Evolutionary conservation across 2,888 invertebrate genomes (phyloP).

Genomic region (Diploptera punctata): DNA sequence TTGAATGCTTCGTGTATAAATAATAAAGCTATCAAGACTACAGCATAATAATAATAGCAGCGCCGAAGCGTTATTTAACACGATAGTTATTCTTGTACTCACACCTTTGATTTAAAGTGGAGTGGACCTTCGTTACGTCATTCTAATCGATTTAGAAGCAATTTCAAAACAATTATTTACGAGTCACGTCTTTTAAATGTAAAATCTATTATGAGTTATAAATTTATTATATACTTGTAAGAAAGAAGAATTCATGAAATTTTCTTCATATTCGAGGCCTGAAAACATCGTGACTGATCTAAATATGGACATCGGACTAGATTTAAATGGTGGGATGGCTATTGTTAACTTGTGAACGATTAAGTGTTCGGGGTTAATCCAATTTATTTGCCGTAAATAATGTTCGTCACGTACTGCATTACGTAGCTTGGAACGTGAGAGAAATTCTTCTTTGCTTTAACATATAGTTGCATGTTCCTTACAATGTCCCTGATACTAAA

Average conservation of each 20-base stretch:
- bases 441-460: background rate
- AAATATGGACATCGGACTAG: background rate
- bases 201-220: background rate
- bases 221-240: background rate
- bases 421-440: background rate
- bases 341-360: background rate
- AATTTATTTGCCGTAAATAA: background rate
- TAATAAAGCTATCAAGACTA: too few species aligned
- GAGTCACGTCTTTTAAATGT: background rate
- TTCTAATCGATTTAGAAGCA: background rate
- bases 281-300: background rate
- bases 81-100: too few species aligned
- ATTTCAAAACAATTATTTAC: background rate
- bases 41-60: too few species aligned
- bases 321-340: background rate
- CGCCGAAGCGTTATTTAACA: too few species aligned
- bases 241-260: background rate
- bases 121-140: too few species aligned
- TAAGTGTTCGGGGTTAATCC: background rate
- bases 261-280: background rate
- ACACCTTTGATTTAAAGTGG: too few species aligned
- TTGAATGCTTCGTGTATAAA: too few species aligned
- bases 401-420: background rate
- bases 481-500: background rate
- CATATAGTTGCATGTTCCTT: background rate